A percentile compares a stretch with the other conserved stretches of the same genome.
phyloP scores from a whole-genome alignment of 2,113 vertebrate genomes.

The Steatornis caripensis region DNA sequence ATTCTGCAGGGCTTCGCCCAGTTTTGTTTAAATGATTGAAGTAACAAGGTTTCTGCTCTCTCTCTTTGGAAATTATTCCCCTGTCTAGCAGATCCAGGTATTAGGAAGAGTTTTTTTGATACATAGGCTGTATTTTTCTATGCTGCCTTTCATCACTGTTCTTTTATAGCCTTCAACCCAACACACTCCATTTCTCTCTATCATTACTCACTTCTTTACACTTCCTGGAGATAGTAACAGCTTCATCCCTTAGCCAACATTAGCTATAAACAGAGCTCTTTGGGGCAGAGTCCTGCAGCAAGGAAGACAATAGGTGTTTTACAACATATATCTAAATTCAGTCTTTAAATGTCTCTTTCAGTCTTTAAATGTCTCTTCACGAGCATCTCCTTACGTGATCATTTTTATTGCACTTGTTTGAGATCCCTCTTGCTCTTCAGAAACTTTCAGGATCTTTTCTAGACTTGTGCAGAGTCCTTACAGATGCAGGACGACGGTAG shows the following conservation, averaged over 20 bases:
- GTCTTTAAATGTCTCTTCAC: not conserved
- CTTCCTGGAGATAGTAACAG: not conserved
- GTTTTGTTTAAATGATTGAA: conserved; percentile 55
- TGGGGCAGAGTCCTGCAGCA: not conserved
- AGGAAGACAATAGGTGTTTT: not conserved
- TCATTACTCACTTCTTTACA: not conserved
- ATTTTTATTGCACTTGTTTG: not conserved
- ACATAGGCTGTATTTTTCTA: conserved; percentile 3
- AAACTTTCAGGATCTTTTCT: not conserved
- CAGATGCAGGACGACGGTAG: not conserved
- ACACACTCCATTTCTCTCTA: not conserved
- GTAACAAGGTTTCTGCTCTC: conserved; percentile 3
- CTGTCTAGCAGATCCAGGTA: not conserved
- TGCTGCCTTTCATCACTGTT: not conserved
- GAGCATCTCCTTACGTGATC: not conserved
- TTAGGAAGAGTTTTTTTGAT: not conserved
- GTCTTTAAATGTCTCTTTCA: not conserved
- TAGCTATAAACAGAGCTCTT: not conserved
- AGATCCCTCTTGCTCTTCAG: not conserved
- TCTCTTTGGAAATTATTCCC: conserved; percentile 25
- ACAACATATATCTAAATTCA: not conserved
- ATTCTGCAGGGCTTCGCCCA: conserved; percentile 52
- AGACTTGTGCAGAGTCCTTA: not conserved
- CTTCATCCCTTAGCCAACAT: not conserved
- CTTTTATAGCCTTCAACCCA: not conserved